Conservation (phyloP, 1,140 invertebrate genomes). For the Plutomurus gul region DNA sequence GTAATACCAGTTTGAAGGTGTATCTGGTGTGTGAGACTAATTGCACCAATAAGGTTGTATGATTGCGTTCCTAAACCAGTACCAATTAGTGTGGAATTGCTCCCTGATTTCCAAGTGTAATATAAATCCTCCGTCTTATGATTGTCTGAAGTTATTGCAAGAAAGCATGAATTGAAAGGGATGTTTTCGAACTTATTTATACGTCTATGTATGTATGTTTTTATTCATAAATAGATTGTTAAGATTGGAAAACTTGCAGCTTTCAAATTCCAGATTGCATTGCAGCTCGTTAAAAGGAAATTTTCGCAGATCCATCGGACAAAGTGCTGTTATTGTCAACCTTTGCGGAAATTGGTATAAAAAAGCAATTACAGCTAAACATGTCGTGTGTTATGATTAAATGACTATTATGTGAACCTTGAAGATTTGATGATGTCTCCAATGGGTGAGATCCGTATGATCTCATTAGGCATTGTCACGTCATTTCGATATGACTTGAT, state of each 20-base stretch:
- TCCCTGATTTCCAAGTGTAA: slow-evolving; percentile 19
- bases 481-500: background rate
- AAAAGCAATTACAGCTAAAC: no score
- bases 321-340: slow-evolving; percentile 93
- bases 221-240: no score
- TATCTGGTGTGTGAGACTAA: background rate
- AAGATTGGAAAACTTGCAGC: slow-evolving; percentile 78
- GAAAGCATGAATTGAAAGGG: background rate
- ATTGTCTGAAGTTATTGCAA: background rate
- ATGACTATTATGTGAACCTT: background rate
- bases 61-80: background rate
- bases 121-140: slow-evolving; percentile 30
- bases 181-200: background rate
- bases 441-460: background rate
- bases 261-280: slow-evolving; percentile 96
- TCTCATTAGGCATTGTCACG: background rate
- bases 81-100: background rate
- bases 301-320: slow-evolving; percentile 95
- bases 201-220: no score
- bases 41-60: background rate
- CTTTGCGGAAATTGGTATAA: slow-evolving; percentile 64
- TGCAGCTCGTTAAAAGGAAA: slow-evolving; percentile 96
- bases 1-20: background rate
- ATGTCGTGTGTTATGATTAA: no score
- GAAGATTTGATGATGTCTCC: slow-evolving; percentile 32